These are phyloP conservation scores for Zaprionus tsacasi DNA, from an alignment of 1,140 invertebrate genomes.

Conservation along the genomic window DNA sequence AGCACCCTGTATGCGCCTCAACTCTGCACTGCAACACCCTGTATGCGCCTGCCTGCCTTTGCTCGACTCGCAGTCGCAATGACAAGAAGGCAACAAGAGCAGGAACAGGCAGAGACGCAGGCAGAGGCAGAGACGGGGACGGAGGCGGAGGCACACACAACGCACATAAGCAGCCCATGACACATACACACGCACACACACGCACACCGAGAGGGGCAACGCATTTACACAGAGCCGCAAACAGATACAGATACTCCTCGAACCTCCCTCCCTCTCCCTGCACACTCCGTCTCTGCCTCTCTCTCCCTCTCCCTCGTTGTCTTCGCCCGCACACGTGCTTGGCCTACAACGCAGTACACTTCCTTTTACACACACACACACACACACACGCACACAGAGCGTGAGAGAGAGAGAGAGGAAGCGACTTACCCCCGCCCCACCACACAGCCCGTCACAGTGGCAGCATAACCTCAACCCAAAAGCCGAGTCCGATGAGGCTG, in stretches of 20 bases:
- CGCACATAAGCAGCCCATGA: constrained; percentile 62
- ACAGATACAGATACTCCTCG: constrained; percentile 77
- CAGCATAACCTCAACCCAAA: constrained; percentile 46
- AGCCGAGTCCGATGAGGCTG: constrained; percentile 73
- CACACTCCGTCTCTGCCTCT: no score
- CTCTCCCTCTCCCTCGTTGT: constrained; percentile 3
- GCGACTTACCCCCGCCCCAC: neutral
- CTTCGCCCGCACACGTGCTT: constrained; percentile 49
- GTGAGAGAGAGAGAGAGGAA: constrained; percentile 28
- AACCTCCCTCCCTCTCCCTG: constrained; percentile 57
- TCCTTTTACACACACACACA: constrained; percentile 69
- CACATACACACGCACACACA: constrained; percentile 59
- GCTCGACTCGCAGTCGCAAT: constrained; percentile 55
- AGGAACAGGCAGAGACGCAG: neutral
- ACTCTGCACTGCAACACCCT: neutral
- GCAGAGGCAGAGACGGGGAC: no score
- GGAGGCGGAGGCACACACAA: constrained; percentile 64
- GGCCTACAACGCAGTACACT: constrained; percentile 77
- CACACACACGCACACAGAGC: constrained; percentile 37
- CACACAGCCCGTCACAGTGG: neutral
- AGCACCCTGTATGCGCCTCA: neutral
- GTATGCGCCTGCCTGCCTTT: neutral
- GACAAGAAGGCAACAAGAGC: constrained; percentile 60
- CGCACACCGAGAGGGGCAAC: constrained; percentile 56
- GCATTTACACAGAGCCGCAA: constrained; percentile 77